Conservation (phyloP, 2,888 invertebrate genomes). For the Athetis lepigone region DNA sequence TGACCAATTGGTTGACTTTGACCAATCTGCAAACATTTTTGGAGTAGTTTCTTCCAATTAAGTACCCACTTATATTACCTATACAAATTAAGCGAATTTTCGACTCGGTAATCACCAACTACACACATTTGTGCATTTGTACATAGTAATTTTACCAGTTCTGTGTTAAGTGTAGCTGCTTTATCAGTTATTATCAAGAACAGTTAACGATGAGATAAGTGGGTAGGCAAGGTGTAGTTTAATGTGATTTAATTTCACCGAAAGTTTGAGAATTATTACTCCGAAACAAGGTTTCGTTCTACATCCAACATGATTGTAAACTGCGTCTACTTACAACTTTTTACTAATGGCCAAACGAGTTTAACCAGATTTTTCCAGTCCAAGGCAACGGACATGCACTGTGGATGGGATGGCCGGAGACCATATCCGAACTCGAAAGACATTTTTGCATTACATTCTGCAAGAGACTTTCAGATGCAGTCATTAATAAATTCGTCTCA, state of each 20-base stretch:
- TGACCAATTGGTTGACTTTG: constrained; percentile 33
- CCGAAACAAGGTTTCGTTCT: constrained; percentile 53
- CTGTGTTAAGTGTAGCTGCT: constrained; percentile 21
- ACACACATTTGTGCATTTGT: neutral
- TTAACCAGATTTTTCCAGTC: constrained; percentile 62
- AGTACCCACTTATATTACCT: neutral
- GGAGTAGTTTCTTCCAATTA: constrained; percentile 1
- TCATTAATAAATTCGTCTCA: neutral
- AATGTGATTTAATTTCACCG: constrained; percentile 34
- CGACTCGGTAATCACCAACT: constrained; percentile 9
- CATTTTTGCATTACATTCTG: constrained; percentile 4
- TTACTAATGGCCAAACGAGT: constrained; percentile 67
- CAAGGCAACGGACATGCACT: constrained; percentile 48
- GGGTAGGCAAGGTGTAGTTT: constrained; percentile 18
- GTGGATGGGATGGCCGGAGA: constrained; percentile 37
- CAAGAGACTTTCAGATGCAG: neutral
- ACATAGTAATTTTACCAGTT: constrained; percentile 4
- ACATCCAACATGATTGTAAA: constrained; percentile 51
- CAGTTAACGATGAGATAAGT: constrained; percentile 38
- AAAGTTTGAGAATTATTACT: constrained; percentile 33
- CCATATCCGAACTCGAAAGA: constrained; percentile 13
- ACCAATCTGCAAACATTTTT: constrained; percentile 23
- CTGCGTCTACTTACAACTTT: constrained; percentile 63
- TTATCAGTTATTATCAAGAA: constrained; percentile 45
- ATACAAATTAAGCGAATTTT: constrained; percentile 17